Evolutionary conservation across 1,140 invertebrate genomes (phyloP).

Genomic region (Diprion similis): DNA sequence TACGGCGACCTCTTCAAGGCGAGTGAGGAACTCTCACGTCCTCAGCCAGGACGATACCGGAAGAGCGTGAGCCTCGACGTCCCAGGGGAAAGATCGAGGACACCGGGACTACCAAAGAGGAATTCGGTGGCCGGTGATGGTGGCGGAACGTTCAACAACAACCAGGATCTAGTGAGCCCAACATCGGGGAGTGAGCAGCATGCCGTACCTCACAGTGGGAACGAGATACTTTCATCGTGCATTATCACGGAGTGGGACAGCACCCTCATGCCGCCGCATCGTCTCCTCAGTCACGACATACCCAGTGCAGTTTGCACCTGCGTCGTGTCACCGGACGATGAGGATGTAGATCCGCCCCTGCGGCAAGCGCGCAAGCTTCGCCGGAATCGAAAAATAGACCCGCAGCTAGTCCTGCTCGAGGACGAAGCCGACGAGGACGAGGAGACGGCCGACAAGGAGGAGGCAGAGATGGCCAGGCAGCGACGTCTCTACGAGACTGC

Average conservation of each 20-base stretch:
- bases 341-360: conserved; percentile 60
- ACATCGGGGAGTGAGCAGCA: conserved; percentile 47
- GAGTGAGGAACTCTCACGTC: conserved; percentile 44
- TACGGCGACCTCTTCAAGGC: conserved; percentile 77
- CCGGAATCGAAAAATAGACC: conserved; percentile 54
- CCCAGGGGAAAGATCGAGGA: conserved; percentile 61
- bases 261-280: conserved; percentile 60
- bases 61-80: conserved; percentile 75
- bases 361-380: conserved; percentile 53
- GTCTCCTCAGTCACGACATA: conserved; percentile 54
- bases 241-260: conserved; percentile 61
- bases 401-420: conserved; percentile 51
- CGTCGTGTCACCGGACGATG: conserved; percentile 64
- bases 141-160: conserved; percentile 53
- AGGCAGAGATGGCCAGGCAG: conserved; percentile 69
- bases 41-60: conserved; percentile 55
- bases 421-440: conserved; percentile 45
- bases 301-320: conserved; percentile 69
- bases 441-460: background rate
- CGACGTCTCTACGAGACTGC: conserved; percentile 87
- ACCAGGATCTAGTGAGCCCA: conserved; percentile 44
- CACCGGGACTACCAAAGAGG: conserved; percentile 64
- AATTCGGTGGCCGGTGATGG: conserved; percentile 73
- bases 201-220: conserved; percentile 38
- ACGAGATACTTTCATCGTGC: conserved; percentile 53